Evolutionary conservation across 1,140 invertebrate species (phyloP), one percentile per base, ranked within the genome.

Genomic region (Armadillidium nasatum): DNA sequence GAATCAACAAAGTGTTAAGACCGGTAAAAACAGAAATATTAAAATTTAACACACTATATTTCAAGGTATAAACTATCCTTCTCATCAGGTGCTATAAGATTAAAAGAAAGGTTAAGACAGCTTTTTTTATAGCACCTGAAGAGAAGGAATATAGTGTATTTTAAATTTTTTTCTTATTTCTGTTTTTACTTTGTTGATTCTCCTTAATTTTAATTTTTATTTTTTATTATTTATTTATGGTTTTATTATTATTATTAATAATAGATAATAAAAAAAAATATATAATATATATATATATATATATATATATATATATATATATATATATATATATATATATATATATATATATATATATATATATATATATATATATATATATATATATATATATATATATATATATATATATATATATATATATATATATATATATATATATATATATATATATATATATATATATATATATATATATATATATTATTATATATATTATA

Each of bases 291-390:
- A 50, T 50, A 50, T 50, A 10, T 50, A 15, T 50, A 50, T 50
- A 15, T 50, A 50, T 50, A 15, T 50, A 50, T 50, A 50, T 50
- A 50, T 50, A 15, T 50, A 15, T 50, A 50, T 50, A 50, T 50
- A 50, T 50, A 50, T 50, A 50, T 50, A 50, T 50, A 50, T 50
- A 50, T 50, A 50, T 50, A 50, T 50, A 50, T 50, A 50, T 50
- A 15, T 50, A 50, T 50, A 50, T 50, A 50, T 50, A 50, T 50
- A 50, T 50, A 50, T 50, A 50, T 50, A 50, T 50, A 50, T 50
- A 15, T 50, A 50, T 50, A 50, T 50, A 50, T 50, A 15, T 50
- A 50, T 50, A 50, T 50, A 50, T 50, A 50, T 50, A 50, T 50
- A 50, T 50, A 50, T 50, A 50, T 50, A 50, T 50, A 50, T 50